phyloP scores from a whole-genome alignment of 2,113 vertebrate genomes.

The Accipiter cooperii region DNA sequence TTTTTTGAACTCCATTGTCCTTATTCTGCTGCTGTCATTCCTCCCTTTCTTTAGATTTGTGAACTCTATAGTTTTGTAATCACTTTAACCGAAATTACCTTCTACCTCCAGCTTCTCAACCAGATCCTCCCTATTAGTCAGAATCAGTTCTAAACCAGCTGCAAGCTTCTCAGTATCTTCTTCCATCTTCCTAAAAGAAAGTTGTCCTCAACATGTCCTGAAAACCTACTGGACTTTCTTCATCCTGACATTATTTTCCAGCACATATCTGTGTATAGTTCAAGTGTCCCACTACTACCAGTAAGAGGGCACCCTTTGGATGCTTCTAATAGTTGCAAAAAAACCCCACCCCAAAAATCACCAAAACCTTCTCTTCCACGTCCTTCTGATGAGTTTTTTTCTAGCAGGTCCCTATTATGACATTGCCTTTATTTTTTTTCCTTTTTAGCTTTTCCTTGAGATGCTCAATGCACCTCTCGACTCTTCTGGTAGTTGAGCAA shows the following conservation, averaged over 20 bases:
- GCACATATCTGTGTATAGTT: neutral
- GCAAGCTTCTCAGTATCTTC: neutral
- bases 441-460: neutral
- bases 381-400: neutral
- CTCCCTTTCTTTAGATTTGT: conserved; percentile 8
- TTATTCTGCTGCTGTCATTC: conserved; percentile 1
- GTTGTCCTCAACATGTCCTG: neutral
- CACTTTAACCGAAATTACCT: neutral
- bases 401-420: neutral
- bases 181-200: neutral
- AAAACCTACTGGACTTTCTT: neutral
- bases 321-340: neutral
- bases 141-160: neutral
- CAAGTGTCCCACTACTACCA: neutral
- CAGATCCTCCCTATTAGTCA: neutral
- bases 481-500: neutral
- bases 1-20: conserved; percentile 9
- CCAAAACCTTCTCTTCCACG: neutral
- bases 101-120: neutral
- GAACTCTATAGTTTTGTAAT: conserved; percentile 21
- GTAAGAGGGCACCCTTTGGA: neutral
- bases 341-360: neutral
- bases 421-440: neutral
- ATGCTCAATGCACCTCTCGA: neutral
- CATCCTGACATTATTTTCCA: neutral